Evolutionary conservation across 2,113 vertebrate genomes (phyloP).

Genomic region (Urocitellus parryii): DNA sequence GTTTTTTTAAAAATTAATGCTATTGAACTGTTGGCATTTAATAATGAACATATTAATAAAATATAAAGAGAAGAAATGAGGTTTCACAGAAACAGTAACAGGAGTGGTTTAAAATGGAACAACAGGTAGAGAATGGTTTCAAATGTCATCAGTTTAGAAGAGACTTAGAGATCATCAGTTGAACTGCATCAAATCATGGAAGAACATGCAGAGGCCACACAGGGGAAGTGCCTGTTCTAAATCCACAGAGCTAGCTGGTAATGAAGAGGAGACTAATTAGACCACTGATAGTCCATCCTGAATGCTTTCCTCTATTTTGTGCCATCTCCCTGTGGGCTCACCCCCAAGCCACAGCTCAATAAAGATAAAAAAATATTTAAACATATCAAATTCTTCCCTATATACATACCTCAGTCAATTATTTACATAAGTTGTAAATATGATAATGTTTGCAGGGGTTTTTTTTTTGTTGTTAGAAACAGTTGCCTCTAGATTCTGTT

Average conservation of each 20-base stretch:
- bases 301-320: fast-evolving
- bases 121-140: background rate
- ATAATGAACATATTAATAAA: background rate
- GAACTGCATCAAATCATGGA: background rate
- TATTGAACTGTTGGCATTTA: background rate
- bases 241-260: background rate
- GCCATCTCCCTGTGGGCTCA: background rate
- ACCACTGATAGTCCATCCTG: no score
- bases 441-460: background rate
- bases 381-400: background rate
- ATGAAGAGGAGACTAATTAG: background rate
- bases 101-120: background rate
- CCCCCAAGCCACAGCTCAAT: background rate
- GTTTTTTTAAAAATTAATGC: background rate
- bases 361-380: background rate
- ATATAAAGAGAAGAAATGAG: background rate
- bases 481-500: background rate
- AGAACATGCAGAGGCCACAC: background rate
- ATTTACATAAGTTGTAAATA: background rate
- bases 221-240: background rate
- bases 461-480: background rate
- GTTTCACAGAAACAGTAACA: background rate
- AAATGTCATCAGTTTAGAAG: background rate
- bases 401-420: background rate
- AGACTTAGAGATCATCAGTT: background rate